These are phyloP conservation scores for Aspidiotus rigidus DNA, from an alignment of 2,888 invertebrate species.

Conservation along the genomic window DNA sequence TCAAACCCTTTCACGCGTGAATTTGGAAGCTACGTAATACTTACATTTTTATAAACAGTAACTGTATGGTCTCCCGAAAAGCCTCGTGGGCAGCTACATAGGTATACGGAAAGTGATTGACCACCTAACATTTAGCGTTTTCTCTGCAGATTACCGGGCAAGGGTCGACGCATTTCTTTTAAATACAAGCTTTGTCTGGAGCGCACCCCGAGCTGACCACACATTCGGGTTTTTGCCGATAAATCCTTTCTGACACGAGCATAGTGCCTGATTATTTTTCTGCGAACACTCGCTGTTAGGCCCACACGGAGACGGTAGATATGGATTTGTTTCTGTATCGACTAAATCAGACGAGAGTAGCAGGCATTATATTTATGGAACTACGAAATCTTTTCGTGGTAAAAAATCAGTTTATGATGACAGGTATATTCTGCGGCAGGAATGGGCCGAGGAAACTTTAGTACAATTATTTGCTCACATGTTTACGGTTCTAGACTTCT, in stretches of 20 bases:
- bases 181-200: slow-evolving; percentile 63
- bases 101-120: slow-evolving; percentile 63
- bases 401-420: slow-evolving; percentile 38
- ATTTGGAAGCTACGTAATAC: neutral
- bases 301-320: slow-evolving; percentile 68
- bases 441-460: no score
- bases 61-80: slow-evolving; percentile 52
- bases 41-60: slow-evolving; percentile 45
- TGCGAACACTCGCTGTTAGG: slow-evolving; percentile 66
- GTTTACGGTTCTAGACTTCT: no score
- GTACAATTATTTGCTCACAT: no score
- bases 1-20: neutral
- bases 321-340: slow-evolving; percentile 49
- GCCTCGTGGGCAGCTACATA: slow-evolving; percentile 51
- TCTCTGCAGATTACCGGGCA: slow-evolving; percentile 67
- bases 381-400: no score
- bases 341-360: neutral
- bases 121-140: slow-evolving; percentile 67
- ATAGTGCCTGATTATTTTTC: slow-evolving; percentile 62
- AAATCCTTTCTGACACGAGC: slow-evolving; percentile 63
- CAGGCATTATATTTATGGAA: no score
- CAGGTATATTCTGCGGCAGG: slow-evolving; percentile 38
- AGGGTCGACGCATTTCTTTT: slow-evolving; percentile 67
- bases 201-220: slow-evolving; percentile 68
- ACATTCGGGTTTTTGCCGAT: slow-evolving; percentile 68